These are phyloP conservation scores for Tenthredo notha DNA, from an alignment of 2,888 invertebrate genomes.

Conservation along the genomic window DNA sequence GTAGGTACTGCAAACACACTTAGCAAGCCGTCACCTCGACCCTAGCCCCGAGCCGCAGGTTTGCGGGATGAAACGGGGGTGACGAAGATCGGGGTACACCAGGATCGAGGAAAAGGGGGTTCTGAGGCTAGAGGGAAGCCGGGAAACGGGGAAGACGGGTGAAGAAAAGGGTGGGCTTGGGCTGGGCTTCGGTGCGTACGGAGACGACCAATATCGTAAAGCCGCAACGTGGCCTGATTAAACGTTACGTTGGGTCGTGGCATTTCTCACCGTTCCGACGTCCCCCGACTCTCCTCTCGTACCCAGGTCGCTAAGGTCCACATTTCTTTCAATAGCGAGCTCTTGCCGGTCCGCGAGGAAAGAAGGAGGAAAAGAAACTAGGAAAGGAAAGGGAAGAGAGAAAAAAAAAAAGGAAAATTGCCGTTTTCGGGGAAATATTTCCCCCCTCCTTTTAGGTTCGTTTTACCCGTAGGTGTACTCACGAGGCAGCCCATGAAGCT, in stretches of 20 bases:
- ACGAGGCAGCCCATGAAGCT: background rate
- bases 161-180: conserved; percentile 14
- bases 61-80: conserved; percentile 49
- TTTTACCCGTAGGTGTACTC: background rate
- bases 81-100: conserved; percentile 50
- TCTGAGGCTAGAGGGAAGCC: conserved; percentile 44
- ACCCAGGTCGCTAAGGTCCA: conserved; percentile 26
- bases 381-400: background rate
- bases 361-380: background rate
- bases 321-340: conserved; percentile 48
- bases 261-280: conserved; percentile 65
- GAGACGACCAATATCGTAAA: conserved; percentile 75
- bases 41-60: conserved; percentile 29
- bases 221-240: conserved; percentile 78
- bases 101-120: conserved; percentile 48
- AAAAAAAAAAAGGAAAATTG: background rate
- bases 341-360: conserved; percentile 9
- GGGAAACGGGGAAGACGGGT: background rate
- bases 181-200: conserved; percentile 57
- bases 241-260: conserved; percentile 75
- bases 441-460: background rate
- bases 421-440: conserved; percentile 32
- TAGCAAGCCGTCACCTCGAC: conserved; percentile 50
- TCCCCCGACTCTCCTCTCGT: conserved; percentile 1
- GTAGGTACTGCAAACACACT: conserved; percentile 52